Evolutionary conservation across 2,113 vertebrate species (phyloP).

Genomic region (Hippocampus zosterae): DNA sequence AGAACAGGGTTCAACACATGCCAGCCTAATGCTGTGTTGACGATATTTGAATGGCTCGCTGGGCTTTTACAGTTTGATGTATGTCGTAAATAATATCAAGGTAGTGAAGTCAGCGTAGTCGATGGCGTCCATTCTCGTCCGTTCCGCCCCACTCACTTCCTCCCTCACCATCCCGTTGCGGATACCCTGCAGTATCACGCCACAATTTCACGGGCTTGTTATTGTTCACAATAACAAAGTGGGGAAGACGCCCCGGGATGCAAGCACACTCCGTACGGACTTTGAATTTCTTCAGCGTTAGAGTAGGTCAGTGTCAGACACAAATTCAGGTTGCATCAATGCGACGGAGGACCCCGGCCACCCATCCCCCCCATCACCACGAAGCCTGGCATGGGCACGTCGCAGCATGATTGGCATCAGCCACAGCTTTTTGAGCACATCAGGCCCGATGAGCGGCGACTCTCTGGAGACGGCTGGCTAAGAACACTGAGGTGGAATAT

Average conservation of each 20-base stretch:
- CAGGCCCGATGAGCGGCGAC: slow-evolving; percentile 50
- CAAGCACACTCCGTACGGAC: slow-evolving; percentile 14
- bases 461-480: slow-evolving; percentile 58
- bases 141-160: slow-evolving; percentile 8
- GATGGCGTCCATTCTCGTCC: slow-evolving; percentile 28
- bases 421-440: slow-evolving; percentile 48
- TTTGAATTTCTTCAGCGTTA: too few species aligned
- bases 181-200: slow-evolving; percentile 66
- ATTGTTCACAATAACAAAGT: slow-evolving; percentile 47
- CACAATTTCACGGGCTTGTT: slow-evolving; percentile 50
- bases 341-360: too few species aligned
- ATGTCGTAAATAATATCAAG: slow-evolving; percentile 20
- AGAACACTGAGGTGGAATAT: slow-evolving; percentile 70
- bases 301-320: too few species aligned
- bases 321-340: too few species aligned
- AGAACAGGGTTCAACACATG: too few species aligned
- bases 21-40: too few species aligned
- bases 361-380: slow-evolving; percentile 1
- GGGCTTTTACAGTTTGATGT: slow-evolving; percentile 10
- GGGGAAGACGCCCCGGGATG: not conserved
- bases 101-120: slow-evolving; percentile 41
- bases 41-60: too few species aligned
- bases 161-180: slow-evolving; percentile 53
- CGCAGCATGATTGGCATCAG: slow-evolving; percentile 43
- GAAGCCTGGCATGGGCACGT: slow-evolving; percentile 21